These are phyloP conservation scores for Aphis craccivora DNA, from an alignment of 1,140 invertebrate species.

Conservation along the genomic window DNA sequence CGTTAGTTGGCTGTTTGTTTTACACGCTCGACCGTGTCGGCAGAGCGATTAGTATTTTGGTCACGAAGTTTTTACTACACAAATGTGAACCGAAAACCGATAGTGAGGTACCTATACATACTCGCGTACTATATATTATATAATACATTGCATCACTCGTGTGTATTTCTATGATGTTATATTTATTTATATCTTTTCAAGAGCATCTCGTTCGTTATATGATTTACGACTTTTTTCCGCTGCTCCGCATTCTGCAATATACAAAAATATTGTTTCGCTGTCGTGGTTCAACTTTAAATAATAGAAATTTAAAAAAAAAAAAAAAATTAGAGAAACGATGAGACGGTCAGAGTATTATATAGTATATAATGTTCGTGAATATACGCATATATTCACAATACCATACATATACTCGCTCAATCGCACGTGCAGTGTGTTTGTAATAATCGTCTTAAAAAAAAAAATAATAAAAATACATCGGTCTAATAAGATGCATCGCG, in stretches of 20 bases:
- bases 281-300: not conserved
- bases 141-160: not conserved
- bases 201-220: not conserved
- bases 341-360: not conserved
- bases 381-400: not conserved
- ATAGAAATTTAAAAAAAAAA: not conserved
- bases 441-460: not conserved
- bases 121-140: not conserved
- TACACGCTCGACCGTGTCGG: conserved; percentile 15
- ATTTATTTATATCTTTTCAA: conserved; percentile 13
- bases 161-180: not conserved
- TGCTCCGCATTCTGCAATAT: not conserved
- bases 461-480: not conserved
- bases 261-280: not conserved
- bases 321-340: not conserved
- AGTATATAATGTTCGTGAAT: not conserved
- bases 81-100: not conserved
- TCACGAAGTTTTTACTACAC: conserved; percentile 27
- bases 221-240: conserved; percentile 28
- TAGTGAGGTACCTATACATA: not conserved
- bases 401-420: not conserved
- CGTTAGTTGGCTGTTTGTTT: conserved; percentile 13
- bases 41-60: conserved; percentile 45
- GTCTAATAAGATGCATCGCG: not conserved
- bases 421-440: not conserved